Base-by-base conservation (phyloP, 35 echinoderm and acorn worm genomes). In the Eucidaris tribuloides region DNA sequence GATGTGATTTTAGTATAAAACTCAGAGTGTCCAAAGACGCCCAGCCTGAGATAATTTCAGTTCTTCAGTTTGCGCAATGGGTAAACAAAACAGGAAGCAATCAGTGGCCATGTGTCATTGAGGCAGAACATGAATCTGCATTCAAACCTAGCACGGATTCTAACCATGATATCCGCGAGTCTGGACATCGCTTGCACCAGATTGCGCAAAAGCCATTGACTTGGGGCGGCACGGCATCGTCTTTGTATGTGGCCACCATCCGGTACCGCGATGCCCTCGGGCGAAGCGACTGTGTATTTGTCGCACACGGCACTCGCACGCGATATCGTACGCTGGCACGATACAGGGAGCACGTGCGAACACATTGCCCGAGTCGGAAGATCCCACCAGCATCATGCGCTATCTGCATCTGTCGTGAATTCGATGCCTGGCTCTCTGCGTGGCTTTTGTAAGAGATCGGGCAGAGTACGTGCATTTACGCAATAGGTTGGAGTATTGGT, bases 291-390 rank as follows among this genome's bases (percentile, higher is more conserved):
- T 79, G 46, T 6, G 90, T 82, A 39, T 92, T 78, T 27, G 68
- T 74, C 20, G 81, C 80, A n/a, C 11, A 18, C 52, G 11, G 79
- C 84, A 61, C 60, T 50, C 18, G 34, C 42, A 18, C 68, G n/a
- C 89, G 19, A 87, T 87, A 27, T 64, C 85, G 31, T 40, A 92
- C 0, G 84, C 63, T 43, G 90, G 90, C 3, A 79, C 61, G 1
- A 92, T 82, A 58, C 52, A 71, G 0, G 90, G 83, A 45, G 87
- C 84, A 52, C 87, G 64, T 5, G 87, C 84, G 0, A 84, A 92
- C 31, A 92, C 84, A 38, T 92, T 92, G 2, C 90, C 90, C 1
- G 85, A 58, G 33, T 92, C 90, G 0, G 90, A 82, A 15, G 90
- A 92, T 1, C 90, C 90, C 28, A 81, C 78, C 1, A 85, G 84